These are phyloP conservation scores for Drosophila takahashii DNA, from an alignment of 1,140 invertebrate genomes.

Conservation along the genomic window DNA sequence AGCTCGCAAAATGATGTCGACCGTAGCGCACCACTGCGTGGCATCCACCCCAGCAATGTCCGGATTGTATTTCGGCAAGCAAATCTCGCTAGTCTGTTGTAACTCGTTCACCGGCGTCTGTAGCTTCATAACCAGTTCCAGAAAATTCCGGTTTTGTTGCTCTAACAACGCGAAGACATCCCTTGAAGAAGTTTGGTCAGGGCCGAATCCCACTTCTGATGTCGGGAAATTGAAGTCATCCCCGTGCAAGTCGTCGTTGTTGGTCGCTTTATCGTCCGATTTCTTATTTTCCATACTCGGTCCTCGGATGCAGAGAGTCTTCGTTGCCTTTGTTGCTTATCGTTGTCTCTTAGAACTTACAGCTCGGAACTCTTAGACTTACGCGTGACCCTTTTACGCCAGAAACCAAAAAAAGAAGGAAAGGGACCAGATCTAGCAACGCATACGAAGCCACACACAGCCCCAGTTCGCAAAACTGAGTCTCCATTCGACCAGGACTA, in stretches of 20 bases:
- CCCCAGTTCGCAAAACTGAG: no score
- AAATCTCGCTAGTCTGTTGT: not conserved
- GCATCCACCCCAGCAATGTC: no score
- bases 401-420: no score
- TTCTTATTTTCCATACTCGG: not conserved
- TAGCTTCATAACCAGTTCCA: slow-evolving; percentile 5
- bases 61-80: slow-evolving; percentile 1
- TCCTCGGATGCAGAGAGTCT: not conserved
- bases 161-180: slow-evolving; percentile 1
- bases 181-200: not conserved
- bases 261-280: not conserved
- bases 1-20: not conserved
- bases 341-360: no score
- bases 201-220: slow-evolving; percentile 7
- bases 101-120: not conserved
- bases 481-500: no score
- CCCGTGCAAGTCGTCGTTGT: not conserved
- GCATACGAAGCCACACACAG: no score
- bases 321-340: slow-evolving; percentile 1
- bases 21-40: not conserved
- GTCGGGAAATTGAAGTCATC: not conserved
- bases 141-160: not conserved
- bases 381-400: no score
- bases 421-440: no score
- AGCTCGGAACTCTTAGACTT: no score